Evolutionary conservation across 2,888 invertebrate species (phyloP), one percentile per base, ranked within the genome.

Genomic region (Idaea dimidiata): DNA sequence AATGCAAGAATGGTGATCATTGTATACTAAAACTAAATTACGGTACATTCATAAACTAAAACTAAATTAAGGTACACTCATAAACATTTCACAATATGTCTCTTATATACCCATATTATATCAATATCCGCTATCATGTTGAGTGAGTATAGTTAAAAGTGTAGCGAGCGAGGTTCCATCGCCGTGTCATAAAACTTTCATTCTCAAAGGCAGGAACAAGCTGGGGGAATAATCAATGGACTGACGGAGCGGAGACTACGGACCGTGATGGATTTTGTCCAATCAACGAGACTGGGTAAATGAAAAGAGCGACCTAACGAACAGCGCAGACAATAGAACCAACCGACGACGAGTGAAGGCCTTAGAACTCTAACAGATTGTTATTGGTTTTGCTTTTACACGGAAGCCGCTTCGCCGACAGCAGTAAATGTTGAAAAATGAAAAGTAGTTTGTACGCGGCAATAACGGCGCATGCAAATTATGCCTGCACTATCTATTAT

Each of bases 301-400:
- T 84, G 80, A 81, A 84, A 83, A 81, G 81, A 80, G 74, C 79
- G 72, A 69, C 70, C 80, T 82, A 84, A 83, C 81, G 80, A 83
- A 82, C 78, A 73, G 70, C 65, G 72, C 71, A 76, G 77, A 82
- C 80, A 82, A 81, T 81, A 58, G 62, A 61, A 60, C 58, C 62
- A 55, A 55, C 58, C 59, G 76, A 68, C 71, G 66, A 68, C 60
- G 61, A 72, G 70, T 72, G 70, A 75, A 75, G 73, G 76, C 83
- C 80, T 82, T 79, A 77, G 76, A 76, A 77, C 74, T 72, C 75
- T 82, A 80, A 81, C 82, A 80, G 80, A 84, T 84, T 84, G 83
- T 82, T 83, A 80, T 85, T 83, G 81, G 79, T 80, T 83, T 80
- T 76, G 72, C 71, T 72, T 74, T 70, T 76, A 72, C 73, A 71